Conservation (phyloP, 1,140 invertebrate species). For the Saccostrea echinata region DNA sequence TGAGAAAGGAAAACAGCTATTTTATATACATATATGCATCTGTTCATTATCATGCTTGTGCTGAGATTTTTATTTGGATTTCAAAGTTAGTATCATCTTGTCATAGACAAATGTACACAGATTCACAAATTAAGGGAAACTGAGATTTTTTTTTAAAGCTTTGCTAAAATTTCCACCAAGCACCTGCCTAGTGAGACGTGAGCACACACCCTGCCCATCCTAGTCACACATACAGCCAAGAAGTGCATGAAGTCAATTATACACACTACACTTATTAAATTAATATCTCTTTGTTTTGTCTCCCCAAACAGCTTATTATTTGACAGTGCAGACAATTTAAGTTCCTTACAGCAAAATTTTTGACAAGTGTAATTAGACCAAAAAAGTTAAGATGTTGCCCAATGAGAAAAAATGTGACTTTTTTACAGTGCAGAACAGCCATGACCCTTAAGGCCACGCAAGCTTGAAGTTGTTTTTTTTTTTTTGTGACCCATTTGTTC, state of each 20-base stretch:
- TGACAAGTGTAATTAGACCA: background rate
- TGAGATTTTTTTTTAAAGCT: background rate
- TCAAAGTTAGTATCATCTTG: background rate
- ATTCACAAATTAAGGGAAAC: background rate
- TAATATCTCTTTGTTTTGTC: background rate
- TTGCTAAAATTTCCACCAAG: conserved; percentile 4
- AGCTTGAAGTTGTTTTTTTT: background rate
- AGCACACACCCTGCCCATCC: background rate
- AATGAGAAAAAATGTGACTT: background rate
- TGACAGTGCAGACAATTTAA: conserved; percentile 26
- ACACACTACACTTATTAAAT: background rate
- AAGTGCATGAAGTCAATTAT: background rate
- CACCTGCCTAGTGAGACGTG: background rate
- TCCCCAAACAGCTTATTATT: background rate
- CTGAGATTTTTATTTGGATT: background rate
- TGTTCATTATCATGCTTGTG: background rate
- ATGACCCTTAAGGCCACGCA: background rate
- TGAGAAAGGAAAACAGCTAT: background rate
- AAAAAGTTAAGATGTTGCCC: background rate
- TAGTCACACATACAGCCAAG: background rate
- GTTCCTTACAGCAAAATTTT: background rate
- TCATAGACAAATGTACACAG: background rate
- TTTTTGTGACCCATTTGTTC: background rate
- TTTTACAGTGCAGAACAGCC: background rate
- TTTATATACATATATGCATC: background rate